Conservation (phyloP, 2,113 vertebrate genomes). For the Neodontobutis hainanensis region DNA sequence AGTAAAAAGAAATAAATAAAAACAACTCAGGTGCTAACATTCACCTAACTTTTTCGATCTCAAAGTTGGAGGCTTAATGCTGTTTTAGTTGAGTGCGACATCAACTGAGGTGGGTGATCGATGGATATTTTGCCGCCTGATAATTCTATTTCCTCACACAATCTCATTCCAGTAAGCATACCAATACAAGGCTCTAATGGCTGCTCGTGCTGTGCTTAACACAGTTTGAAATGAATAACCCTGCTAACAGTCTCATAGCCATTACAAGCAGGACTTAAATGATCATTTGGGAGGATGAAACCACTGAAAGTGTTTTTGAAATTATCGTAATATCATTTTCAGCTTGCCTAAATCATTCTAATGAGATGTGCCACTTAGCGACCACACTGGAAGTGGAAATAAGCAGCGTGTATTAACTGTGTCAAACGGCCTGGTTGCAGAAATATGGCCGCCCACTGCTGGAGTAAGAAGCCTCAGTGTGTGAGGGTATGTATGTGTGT, state of each 20-base stretch:
- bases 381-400: slow-evolving; percentile 45
- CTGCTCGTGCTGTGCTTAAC: slow-evolving; percentile 77
- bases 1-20: not conserved
- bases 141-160: slow-evolving; percentile 58
- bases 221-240: slow-evolving; percentile 78
- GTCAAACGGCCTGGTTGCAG: slow-evolving; percentile 24
- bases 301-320: slow-evolving; percentile 63
- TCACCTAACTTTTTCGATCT: slow-evolving; percentile 33
- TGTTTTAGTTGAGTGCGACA: slow-evolving; percentile 10
- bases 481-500: slow-evolving; percentile 13
- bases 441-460: slow-evolving; percentile 49
- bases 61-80: slow-evolving; percentile 30
- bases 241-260: slow-evolving; percentile 67
- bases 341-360: slow-evolving; percentile 70
- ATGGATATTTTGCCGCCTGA: slow-evolving; percentile 46
- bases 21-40: slow-evolving; percentile 28
- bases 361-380: slow-evolving; percentile 67
- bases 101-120: slow-evolving; percentile 43
- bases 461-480: slow-evolving; percentile 36
- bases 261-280: slow-evolving; percentile 73
- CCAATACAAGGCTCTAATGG: slow-evolving; percentile 65
- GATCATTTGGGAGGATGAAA: slow-evolving; percentile 66
- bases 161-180: slow-evolving; percentile 65
- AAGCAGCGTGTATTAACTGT: slow-evolving; percentile 28
- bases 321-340: slow-evolving; percentile 66